A percentile compares a stretch with the other conserved stretches of the same genome.
phyloP scores from a whole-genome alignment of 2,113 vertebrate genomes.

The Eubucco bourcierii region DNA sequence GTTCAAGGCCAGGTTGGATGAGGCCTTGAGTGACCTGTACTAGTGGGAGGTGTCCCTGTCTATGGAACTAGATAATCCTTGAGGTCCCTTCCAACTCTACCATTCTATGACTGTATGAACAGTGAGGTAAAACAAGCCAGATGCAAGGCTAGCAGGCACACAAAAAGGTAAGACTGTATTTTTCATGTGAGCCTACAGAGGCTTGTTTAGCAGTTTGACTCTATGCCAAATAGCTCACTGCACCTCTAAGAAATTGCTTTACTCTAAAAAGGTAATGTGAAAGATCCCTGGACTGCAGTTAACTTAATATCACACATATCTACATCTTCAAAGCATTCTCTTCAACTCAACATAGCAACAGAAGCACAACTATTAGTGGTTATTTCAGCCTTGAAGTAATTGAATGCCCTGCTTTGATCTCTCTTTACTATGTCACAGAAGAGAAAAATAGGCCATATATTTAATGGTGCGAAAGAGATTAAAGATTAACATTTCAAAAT shows the following conservation, averaged over 20 bases:
- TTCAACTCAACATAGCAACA: slow-evolving; percentile 25
- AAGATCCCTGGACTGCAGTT: slow-evolving; percentile 56
- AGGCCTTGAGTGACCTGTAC: no score
- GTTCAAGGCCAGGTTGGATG: no score
- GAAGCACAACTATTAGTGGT: slow-evolving; percentile 34
- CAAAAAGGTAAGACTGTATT: background rate
- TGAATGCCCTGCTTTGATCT: slow-evolving; percentile 22
- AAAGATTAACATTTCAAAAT: slow-evolving; percentile 4
- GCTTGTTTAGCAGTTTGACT: slow-evolving; percentile 13
- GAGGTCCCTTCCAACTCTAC: no score
- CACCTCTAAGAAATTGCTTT: slow-evolving; percentile 41
- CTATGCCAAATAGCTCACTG: background rate
- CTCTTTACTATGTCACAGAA: slow-evolving; percentile 11
- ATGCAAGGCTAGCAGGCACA: background rate
- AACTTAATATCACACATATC: slow-evolving; percentile 55
- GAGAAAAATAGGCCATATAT: background rate
- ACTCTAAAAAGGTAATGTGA: slow-evolving; percentile 35
- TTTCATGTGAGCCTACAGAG: slow-evolving; percentile 2
- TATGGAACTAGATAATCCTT: no score
- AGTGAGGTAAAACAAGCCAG: slow-evolving; percentile 7
- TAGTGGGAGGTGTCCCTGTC: no score
- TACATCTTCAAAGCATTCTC: slow-evolving; percentile 58
- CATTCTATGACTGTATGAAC: no score
- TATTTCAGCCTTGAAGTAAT: slow-evolving; percentile 43
- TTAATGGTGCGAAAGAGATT: background rate